Evolutionary conservation across 2,113 vertebrate genomes (phyloP).

Genomic region (Clarias magur): DNA sequence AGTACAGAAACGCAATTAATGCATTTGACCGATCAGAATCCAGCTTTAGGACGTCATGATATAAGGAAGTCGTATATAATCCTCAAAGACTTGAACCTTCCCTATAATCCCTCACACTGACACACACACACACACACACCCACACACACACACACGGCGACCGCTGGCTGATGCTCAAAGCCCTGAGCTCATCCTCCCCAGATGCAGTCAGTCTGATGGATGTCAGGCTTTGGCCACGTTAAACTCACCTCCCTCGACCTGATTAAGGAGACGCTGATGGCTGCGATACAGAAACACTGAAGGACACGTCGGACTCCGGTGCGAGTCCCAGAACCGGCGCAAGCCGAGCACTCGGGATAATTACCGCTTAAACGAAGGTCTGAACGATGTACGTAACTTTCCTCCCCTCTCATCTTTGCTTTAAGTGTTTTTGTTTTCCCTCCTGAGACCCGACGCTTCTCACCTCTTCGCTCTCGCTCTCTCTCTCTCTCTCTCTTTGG

Average conservation of each 20-base stretch:
- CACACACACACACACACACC: too few relatives aligned
- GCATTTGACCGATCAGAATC: not conserved
- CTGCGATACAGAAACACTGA: slow-evolving; percentile 42
- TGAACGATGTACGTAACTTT: slow-evolving; percentile 48
- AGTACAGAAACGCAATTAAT: not conserved
- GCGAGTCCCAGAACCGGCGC: slow-evolving; percentile 43
- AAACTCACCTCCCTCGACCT: slow-evolving; percentile 54
- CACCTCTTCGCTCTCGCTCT: not conserved
- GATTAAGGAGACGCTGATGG: slow-evolving; percentile 51
- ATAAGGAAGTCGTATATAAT: not conserved
- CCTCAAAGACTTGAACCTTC: not conserved
- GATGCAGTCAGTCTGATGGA: slow-evolving; percentile 55
- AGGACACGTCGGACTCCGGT: slow-evolving; percentile 55
- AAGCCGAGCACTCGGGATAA: slow-evolving; percentile 58
- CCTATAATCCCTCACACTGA: not conserved
- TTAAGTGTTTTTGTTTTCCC: not conserved
- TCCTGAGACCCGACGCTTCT: not conserved
- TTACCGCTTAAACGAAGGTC: slow-evolving; percentile 51
- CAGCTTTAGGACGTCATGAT: not conserved
- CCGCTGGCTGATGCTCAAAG: slow-evolving; percentile 4
- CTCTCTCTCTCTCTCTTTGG: slow-evolving; percentile 11
- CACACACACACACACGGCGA: slow-evolving; percentile 2
- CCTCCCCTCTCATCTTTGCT: slow-evolving; percentile 38
- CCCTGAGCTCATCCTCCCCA: slow-evolving; percentile 28
- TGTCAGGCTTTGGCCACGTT: slow-evolving; percentile 62